phyloP scores from a whole-genome alignment of 2,113 vertebrate genomes.

The Podarcis muralis region DNA sequence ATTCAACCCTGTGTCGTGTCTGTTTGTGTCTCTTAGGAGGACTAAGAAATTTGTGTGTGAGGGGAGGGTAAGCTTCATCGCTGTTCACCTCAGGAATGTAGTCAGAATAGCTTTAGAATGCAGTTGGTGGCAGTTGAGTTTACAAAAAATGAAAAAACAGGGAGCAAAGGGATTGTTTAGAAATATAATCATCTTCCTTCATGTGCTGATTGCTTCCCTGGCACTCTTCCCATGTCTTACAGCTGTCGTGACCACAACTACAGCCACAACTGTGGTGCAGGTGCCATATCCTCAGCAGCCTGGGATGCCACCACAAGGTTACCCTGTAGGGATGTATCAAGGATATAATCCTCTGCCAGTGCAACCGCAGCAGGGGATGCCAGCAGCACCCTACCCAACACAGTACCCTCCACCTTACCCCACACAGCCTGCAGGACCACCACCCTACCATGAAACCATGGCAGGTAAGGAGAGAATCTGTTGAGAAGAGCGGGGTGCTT shows the following conservation, averaged over 20 bases:
- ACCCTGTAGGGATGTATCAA: slow-evolving; percentile 77
- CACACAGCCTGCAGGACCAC: slow-evolving; percentile 76
- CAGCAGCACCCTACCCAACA: slow-evolving; percentile 65
- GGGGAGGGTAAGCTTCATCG: not conserved
- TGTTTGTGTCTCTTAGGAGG: not conserved
- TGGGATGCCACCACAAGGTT: slow-evolving; percentile 61
- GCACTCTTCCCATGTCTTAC: slow-evolving; percentile 15
- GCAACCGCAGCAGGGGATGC: slow-evolving; percentile 76
- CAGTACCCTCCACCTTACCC: slow-evolving; percentile 78
- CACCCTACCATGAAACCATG: slow-evolving; percentile 87
- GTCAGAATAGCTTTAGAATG: fast-evolving
- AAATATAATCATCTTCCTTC: not conserved
- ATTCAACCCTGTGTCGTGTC: not conserved
- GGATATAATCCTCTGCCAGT: slow-evolving; percentile 84
- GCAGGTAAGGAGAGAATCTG: slow-evolving; percentile 68
- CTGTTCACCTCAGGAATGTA: not conserved
- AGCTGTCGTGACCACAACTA: slow-evolving; percentile 84
- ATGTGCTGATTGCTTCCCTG: not conserved
- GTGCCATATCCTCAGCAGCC: slow-evolving; percentile 80
- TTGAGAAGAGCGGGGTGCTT: not conserved
- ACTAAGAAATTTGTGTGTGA: not conserved
- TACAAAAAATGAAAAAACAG: not conserved
- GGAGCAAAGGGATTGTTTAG: not conserved
- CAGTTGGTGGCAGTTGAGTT: not conserved
- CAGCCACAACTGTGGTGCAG: slow-evolving; percentile 84